phyloP scores from a whole-genome alignment of 2,888 invertebrate species.

The Nineta flava region DNA sequence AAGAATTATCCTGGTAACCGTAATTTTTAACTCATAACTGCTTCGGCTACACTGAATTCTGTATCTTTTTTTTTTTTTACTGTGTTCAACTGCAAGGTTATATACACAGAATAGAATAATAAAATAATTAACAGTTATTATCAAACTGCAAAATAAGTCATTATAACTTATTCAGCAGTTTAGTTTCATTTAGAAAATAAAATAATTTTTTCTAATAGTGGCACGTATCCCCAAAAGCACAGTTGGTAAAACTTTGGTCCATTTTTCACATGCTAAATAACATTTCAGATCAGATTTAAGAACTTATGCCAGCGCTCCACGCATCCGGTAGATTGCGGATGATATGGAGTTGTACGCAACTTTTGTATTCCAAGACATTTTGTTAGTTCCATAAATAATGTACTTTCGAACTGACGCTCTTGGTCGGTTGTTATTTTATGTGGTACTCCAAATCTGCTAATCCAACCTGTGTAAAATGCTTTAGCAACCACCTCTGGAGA shows the following conservation, averaged over 20 bases:
- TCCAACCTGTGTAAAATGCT: slow-evolving; percentile 17
- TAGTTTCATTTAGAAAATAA: too few species aligned
- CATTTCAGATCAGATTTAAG: neutral
- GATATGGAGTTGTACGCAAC: slow-evolving; percentile 7
- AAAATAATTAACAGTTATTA: too few species aligned
- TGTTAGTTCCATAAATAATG: slow-evolving; percentile 12
- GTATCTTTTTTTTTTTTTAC: too few species aligned
- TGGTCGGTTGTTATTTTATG: slow-evolving; percentile 18
- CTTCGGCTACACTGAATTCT: too few species aligned
- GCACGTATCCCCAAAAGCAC: slow-evolving; percentile 12
- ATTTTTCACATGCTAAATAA: neutral
- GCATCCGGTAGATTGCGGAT: neutral
- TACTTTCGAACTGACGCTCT: slow-evolving; percentile 17
- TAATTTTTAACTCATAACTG: slow-evolving; percentile 15
- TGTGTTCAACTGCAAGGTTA: too few species aligned
- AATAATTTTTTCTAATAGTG: slow-evolving; percentile 16
- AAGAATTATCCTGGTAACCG: slow-evolving; percentile 16
- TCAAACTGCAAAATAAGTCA: too few species aligned
- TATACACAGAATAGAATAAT: too few species aligned
- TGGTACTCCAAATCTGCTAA: slow-evolving; percentile 19
- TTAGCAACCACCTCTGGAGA: slow-evolving; percentile 17
- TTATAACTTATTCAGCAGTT: too few species aligned
- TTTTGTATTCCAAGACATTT: slow-evolving; percentile 10
- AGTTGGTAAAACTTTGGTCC: neutral
- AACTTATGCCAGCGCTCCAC: neutral